Evolutionary conservation across 1,140 invertebrate genomes (phyloP).

Genomic region (Chionoecetes opilio): DNA sequence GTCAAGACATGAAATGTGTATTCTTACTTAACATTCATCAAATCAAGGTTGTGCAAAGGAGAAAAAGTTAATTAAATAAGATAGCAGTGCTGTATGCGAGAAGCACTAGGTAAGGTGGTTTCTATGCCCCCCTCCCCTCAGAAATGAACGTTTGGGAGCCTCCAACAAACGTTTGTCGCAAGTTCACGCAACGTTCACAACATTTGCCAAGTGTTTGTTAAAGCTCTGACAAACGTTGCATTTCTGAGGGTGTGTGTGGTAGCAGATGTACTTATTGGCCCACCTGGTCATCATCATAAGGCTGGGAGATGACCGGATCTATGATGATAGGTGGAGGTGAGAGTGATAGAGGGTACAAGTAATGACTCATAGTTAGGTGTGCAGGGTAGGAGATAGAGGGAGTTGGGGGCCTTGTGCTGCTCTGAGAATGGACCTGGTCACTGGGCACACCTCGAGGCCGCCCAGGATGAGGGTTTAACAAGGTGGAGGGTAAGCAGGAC

Average conservation of each 20-base stretch:
- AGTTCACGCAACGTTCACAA: no score
- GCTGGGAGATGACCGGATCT: constrained; percentile 46
- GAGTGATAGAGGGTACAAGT: background rate
- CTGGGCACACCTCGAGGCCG: background rate
- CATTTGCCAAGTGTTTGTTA: no score
- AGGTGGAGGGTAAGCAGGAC: background rate
- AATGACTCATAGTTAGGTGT: constrained; percentile 7
- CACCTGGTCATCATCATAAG: constrained; percentile 36
- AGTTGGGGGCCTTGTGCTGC: background rate
- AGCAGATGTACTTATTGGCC: constrained; percentile 17
- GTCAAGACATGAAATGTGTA: no score
- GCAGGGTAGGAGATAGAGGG: constrained; percentile 22
- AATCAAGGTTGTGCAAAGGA: background rate
- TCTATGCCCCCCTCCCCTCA: no score
- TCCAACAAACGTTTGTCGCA: no score
- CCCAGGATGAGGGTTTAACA: background rate
- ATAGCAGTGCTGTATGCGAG: background rate
- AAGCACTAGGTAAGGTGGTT: background rate
- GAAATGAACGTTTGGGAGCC: no score
- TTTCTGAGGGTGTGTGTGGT: no score
- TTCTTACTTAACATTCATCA: background rate
- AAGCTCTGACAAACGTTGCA: no score
- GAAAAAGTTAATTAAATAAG: background rate
- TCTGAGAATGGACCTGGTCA: background rate
- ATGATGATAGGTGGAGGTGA: constrained; percentile 44